These are phyloP conservation scores for Porites rus DNA, from an alignment of 92 coral and sea anemone genomes.

Conservation along the genomic window DNA sequence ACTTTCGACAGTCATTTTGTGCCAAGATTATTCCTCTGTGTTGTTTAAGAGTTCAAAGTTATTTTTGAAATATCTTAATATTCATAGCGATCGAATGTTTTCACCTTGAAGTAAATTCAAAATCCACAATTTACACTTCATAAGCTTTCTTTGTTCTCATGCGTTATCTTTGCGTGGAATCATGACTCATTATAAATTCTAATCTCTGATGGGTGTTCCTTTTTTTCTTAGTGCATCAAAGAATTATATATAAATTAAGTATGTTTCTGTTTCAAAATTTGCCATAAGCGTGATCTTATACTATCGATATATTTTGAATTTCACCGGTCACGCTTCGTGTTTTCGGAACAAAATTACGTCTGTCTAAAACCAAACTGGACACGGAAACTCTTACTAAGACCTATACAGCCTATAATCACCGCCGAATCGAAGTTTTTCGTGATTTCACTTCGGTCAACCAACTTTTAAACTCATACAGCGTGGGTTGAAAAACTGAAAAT, in stretches of 20 bases:
- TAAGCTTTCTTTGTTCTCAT: not conserved
- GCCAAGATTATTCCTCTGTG: not conserved
- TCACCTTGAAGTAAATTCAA: not conserved
- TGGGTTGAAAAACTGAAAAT: too few relatives aligned
- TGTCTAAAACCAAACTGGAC: too few relatives aligned
- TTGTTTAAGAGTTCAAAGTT: not conserved
- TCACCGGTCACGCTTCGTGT: conserved; percentile 6
- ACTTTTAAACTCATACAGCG: too few relatives aligned
- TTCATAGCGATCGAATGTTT: conserved; percentile 3
- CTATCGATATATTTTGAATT: not conserved
- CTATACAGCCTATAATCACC: too few relatives aligned
- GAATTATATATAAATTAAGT: too few relatives aligned
- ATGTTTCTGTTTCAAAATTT: too few relatives aligned
- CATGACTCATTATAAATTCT: not conserved
- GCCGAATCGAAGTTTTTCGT: too few relatives aligned
- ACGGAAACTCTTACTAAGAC: too few relatives aligned
- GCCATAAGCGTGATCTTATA: not conserved
- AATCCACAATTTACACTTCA: not conserved
- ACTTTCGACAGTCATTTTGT: not conserved
- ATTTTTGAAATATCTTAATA: conserved; percentile 13
- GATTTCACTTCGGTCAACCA: too few relatives aligned
- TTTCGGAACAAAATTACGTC: not conserved
- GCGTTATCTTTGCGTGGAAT: not conserved
- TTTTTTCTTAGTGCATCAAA: not conserved
- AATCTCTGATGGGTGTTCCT: not conserved